Base-by-base conservation (phyloP, 2,113 vertebrate genomes). In the Anoura caudifer region DNA sequence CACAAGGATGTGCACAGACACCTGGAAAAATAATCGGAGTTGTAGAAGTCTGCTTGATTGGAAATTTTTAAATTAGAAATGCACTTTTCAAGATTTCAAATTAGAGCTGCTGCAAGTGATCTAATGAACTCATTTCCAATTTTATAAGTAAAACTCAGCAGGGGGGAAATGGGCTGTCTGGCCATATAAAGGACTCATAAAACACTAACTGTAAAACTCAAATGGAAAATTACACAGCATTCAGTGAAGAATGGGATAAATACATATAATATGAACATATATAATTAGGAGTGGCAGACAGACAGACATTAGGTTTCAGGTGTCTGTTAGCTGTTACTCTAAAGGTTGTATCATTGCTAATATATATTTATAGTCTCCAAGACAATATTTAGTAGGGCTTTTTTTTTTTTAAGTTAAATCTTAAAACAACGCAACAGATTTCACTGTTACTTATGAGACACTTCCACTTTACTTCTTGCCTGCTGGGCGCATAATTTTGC, bases 401-500 rank as follows among this genome's bases (percentile, higher is more conserved):
- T 80, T 79, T 56, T 20, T 28, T 92, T 63, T 31, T 72, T 91
- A 89, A 95, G 91, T 96, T 88, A 93, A 91, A 47, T 82, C 90
- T 94, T 97, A 92, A 95, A 95, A 97, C 94, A 97, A 88, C 17
- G 0, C 80, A 96, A 82, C 95, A 95, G 95, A 91, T 95, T 97
- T 98, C 26, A 33, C 91, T 5, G 1, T 97, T 97, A 87, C 87
- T 90, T 95, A 82, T 93, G 96, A 96, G 95, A 87, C 87, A 88
- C 85, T 97, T 98, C 94, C 95, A 94, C 86, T 87, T 88, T 97
- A 96, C 95, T 87, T 95, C 16, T 1, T 85, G 89, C 95, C 97
- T 95, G 94, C 92, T 96, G 81, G 95, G 54, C 96, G 56, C 7
- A 73, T 80, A 6, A 14, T 84, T 96, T 75, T 91, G 97, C 98